Evolutionary conservation across 2,113 vertebrate species (phyloP).

Genomic region (Protobothrops flavoviridis): DNA sequence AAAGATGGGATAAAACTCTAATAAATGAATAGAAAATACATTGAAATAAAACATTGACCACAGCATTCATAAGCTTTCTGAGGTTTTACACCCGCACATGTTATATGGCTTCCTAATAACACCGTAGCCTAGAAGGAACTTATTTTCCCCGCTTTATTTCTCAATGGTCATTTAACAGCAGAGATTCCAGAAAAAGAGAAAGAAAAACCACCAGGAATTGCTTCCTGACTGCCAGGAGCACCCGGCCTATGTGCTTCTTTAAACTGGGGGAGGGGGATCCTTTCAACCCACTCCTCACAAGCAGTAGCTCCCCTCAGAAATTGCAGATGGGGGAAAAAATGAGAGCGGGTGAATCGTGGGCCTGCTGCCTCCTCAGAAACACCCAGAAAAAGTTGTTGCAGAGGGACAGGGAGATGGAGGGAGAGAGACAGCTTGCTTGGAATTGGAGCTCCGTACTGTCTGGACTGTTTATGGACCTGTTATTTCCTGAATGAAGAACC

Average conservation of each 20-base stretch:
- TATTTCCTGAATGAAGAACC: conserved; percentile 26
- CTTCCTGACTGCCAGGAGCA: background rate
- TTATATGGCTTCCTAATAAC: background rate
- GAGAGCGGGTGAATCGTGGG: background rate
- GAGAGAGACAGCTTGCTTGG: background rate
- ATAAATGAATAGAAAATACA: background rate
- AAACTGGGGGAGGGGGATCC: background rate
- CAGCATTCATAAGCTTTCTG: background rate
- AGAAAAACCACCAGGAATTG: background rate
- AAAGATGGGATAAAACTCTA: no score
- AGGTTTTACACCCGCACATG: background rate
- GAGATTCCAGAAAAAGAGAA: background rate
- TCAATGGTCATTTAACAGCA: background rate
- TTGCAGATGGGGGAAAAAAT: background rate
- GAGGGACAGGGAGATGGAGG: background rate
- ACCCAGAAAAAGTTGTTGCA: background rate
- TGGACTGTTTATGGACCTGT: conserved; percentile 18
- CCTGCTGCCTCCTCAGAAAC: conserved; percentile 3
- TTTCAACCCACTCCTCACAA: background rate
- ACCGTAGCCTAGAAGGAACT: conserved; percentile 5
- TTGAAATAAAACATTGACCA: background rate
- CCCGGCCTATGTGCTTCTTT: background rate
- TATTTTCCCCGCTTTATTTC: background rate
- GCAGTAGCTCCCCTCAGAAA: background rate
- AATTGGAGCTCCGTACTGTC: background rate